Percentiles rank a stretch among this genome's conserved stretches.
phyloP scores from a whole-genome alignment of 2,797 vertebrate species.

The Microctenopoma stevenorrisi region DNA sequence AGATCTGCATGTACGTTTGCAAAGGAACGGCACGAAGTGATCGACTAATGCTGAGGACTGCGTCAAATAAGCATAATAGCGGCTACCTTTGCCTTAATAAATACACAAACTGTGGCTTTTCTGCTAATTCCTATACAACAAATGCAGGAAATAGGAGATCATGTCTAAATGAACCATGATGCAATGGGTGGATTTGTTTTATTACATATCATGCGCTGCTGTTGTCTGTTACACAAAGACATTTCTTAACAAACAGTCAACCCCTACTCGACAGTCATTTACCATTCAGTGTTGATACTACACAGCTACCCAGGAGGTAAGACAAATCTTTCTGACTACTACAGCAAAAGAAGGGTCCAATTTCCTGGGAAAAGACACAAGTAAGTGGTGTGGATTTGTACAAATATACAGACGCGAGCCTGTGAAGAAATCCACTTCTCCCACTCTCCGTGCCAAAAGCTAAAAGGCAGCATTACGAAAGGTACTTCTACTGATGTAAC shows the following conservation, averaged over 20 bases:
- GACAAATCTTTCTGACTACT: constrained; percentile 2
- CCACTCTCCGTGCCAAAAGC: constrained; percentile 13
- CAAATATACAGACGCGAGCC: neutral
- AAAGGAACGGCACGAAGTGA: no score
- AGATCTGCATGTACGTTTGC: no score
- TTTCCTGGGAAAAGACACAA: constrained; percentile 7
- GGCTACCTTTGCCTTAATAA: no score
- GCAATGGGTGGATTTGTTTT: constrained; percentile 25
- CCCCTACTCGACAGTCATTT: constrained; percentile 14
- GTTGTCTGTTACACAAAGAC: constrained; percentile 8
- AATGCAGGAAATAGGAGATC: constrained; percentile 17
- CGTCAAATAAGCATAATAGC: no score
- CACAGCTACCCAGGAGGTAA: constrained; percentile 12
- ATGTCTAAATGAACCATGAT: constrained; percentile 5
- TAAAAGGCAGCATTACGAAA: constrained; percentile 25
- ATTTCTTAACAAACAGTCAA: constrained; percentile 6
- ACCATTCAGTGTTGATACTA: neutral
- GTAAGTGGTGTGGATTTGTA: constrained; percentile 8
- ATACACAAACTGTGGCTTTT: neutral
- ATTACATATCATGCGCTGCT: neutral
- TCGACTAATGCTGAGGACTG: no score
- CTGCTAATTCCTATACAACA: constrained; percentile 1
- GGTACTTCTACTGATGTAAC: constrained; percentile 30
- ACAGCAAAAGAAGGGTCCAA: constrained; percentile 1
- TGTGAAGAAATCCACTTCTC: neutral